These are phyloP conservation scores for Isurus oxyrinchus DNA, from an alignment of 2,113 vertebrate species.

Conservation along the genomic window DNA sequence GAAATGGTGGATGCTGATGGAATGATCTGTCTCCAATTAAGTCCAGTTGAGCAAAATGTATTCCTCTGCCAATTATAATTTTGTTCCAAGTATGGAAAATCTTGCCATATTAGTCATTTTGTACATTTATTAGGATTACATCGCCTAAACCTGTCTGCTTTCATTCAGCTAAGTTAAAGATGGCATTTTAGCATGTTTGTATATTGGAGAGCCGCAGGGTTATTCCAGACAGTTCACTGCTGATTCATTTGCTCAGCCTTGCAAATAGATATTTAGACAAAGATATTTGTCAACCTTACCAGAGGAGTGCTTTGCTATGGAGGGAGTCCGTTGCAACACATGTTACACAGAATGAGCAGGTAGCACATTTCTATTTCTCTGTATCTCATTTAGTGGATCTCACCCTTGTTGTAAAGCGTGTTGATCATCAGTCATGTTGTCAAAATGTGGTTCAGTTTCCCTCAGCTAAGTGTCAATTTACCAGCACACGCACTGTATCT, in stretches of 20 bases:
- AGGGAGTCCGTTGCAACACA: background rate
- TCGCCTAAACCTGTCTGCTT: background rate
- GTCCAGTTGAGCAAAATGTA: background rate
- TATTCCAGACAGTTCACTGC: background rate
- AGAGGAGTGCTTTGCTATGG: background rate
- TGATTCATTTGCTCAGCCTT: background rate
- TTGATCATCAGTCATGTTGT: background rate
- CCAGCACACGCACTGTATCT: background rate
- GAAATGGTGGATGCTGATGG: background rate
- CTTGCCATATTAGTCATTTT: conserved; percentile 15
- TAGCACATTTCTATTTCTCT: background rate
- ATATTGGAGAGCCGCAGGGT: background rate
- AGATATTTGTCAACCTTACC: background rate
- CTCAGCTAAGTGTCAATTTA: background rate
- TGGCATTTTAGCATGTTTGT: background rate
- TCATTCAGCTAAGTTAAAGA: background rate
- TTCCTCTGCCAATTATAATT: background rate
- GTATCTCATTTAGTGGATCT: background rate
- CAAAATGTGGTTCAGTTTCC: background rate
- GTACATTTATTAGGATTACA: background rate
- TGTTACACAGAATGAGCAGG: background rate
- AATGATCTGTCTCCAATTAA: background rate
- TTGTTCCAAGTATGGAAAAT: background rate
- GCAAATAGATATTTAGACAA: background rate
- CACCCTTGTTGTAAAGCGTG: background rate